Evolutionary conservation across 2,113 vertebrate species (phyloP), one percentile per base, ranked within the genome.

Genomic region (Pongo abelii): DNA sequence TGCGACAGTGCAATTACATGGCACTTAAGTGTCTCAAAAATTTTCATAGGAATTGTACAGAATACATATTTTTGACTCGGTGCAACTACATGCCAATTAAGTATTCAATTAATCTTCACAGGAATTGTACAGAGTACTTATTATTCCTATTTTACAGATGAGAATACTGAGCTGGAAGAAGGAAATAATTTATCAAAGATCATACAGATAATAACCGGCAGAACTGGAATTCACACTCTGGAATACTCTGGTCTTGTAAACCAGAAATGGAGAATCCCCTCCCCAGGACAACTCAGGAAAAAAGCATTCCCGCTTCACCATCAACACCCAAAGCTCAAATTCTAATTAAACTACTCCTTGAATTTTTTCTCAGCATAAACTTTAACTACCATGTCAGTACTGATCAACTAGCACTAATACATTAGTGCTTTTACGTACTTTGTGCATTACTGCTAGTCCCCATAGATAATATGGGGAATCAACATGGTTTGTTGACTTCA

Each of bases 81-180:
- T 77, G 4, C 40, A 93, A 96, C 22, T 48, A 80, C 5, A 72
- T 25, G 16, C 30, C 23, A 91, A 40, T 23, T 59, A 30, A 83
- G 64, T 48, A 7, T 89, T 78, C 40, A 35, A 20, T 67, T 79
- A 27, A 50, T 90, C 84, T 95, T 69, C 18, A 35, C 40, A 78
- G 38, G 32, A 85, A 77, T 18, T 75, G 20, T 55, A 93, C 8
- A 57, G 10, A 81, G 3, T 72, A 27, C 40, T 35, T 67, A 77
- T 35, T 81, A 94, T 64, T 84, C 9, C 52, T 55, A 91, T 57
- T 78, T 59, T 48, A 86, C 6, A 95, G 25, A 85, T 23, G 32
- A 90, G 78, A 74, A 46, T 35, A 88, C 20, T 72, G 43, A 85
- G 35, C 55, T 89, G 40, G 94, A 91, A 96, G 22, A 87, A n/a